phyloP scores from a whole-genome alignment of 2,797 vertebrate species.

The Onychomys arenicola region DNA sequence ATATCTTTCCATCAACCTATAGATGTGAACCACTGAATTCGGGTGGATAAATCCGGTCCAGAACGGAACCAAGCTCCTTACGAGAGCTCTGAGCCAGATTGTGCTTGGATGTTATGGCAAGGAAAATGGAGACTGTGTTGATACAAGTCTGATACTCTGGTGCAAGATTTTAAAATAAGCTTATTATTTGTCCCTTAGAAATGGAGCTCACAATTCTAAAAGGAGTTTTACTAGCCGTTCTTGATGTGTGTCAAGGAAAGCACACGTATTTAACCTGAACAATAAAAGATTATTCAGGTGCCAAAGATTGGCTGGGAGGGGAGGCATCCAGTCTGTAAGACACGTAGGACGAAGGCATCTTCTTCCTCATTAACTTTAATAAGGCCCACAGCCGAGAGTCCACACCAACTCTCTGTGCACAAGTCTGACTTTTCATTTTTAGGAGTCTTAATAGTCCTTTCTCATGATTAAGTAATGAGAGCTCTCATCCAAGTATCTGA shows the following conservation, averaged over 20 bases:
- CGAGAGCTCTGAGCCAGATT: constrained; percentile 24
- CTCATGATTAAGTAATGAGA: constrained; percentile 91
- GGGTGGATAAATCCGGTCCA: neutral
- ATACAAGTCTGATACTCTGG: neutral
- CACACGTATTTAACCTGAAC: neutral
- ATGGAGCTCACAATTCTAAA: neutral
- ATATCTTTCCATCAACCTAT: constrained; percentile 32
- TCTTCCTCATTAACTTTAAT: constrained; percentile 87
- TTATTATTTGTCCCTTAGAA: neutral
- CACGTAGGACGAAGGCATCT: constrained; percentile 72
- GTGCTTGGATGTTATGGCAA: neutral
- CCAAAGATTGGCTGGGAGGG: constrained; percentile 46
- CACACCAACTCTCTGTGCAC: constrained; percentile 84
- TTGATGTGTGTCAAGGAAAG: neutral
- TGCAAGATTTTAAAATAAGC: neutral
- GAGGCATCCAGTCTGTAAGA: constrained; percentile 62
- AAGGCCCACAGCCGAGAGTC: constrained; percentile 86
- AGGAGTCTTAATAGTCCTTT: constrained; percentile 87
- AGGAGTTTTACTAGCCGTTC: neutral
- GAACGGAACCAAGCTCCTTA: constrained; percentile 61
- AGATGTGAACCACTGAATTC: constrained; percentile 23
- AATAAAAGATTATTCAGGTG: constrained; percentile 50
- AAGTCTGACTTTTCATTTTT: constrained; percentile 85
- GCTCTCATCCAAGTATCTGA: constrained; percentile 83
- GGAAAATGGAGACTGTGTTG: neutral